Conservation (phyloP, 2,888 invertebrate genomes). For the Vesta saturnalis region DNA sequence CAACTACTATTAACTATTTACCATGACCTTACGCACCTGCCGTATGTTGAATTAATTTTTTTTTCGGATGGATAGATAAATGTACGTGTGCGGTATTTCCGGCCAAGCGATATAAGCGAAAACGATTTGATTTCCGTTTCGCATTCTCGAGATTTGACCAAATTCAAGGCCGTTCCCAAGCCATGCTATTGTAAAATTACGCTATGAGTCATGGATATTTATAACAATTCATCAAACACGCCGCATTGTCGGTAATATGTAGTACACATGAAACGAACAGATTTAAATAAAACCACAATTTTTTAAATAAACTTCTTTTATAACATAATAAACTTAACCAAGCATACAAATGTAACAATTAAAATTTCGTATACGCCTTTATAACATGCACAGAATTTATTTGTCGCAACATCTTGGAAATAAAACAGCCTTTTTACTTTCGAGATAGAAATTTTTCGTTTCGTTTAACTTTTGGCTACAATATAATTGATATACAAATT, state of each 20-base stretch:
- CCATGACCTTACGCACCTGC: slow-evolving; percentile 37
- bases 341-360: not conserved
- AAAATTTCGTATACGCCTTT: slow-evolving; percentile 8
- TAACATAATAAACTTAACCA: not conserved
- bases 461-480: slow-evolving; percentile 16
- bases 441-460: slow-evolving; percentile 23
- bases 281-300: slow-evolving; percentile 12
- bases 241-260: slow-evolving; percentile 10
- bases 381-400: not conserved
- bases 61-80: slow-evolving; percentile 29
- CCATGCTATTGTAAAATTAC: slow-evolving; percentile 26
- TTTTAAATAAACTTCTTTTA: slow-evolving; percentile 2
- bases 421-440: slow-evolving; percentile 33
- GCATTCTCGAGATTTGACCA: slow-evolving; percentile 37
- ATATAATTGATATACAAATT: slow-evolving; percentile 17
- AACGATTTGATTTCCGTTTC: slow-evolving; percentile 41
- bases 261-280: slow-evolving; percentile 2
- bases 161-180: slow-evolving; percentile 37
- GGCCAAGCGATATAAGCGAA: slow-evolving; percentile 28
- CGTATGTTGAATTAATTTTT: slow-evolving; percentile 31
- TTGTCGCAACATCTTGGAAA: slow-evolving; percentile 26
- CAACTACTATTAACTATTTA: slow-evolving; percentile 30
- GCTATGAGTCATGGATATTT: slow-evolving; percentile 27
- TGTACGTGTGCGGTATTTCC: slow-evolving; percentile 40
- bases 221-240: slow-evolving; percentile 28